Percentiles rank a stretch among this genome's conserved stretches.
Conservation (phyloP, 1,140 invertebrate species). For the Rhopalosiphum maidis region DNA sequence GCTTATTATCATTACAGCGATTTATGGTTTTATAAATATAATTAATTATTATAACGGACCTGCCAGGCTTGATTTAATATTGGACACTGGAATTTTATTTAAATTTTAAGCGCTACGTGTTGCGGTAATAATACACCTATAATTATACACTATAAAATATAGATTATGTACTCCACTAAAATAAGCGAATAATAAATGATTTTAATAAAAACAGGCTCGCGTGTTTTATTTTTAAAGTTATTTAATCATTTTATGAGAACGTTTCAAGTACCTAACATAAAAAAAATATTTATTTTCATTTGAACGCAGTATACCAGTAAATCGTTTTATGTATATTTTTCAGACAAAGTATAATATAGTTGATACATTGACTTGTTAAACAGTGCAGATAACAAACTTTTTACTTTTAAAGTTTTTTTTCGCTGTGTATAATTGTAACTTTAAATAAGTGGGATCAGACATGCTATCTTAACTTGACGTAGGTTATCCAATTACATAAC, state of each 20-base stretch:
- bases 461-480: conserved; percentile 18
- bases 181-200: conserved; percentile 8
- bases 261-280: not conserved
- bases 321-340: not conserved
- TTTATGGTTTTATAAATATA: not conserved
- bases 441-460: not conserved
- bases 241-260: not conserved
- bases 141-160: not conserved
- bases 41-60: not conserved
- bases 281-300: not conserved
- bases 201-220: not conserved
- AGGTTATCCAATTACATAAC: conserved; percentile 39
- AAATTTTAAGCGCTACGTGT: not conserved
- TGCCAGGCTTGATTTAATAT: not conserved
- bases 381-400: not conserved
- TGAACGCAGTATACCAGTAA: not conserved
- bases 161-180: not conserved
- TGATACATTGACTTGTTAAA: not conserved
- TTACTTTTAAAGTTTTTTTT: not conserved
- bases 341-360: not conserved
- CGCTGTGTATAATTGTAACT: not conserved
- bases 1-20: not conserved
- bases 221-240: not conserved
- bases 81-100: not conserved
- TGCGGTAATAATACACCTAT: not conserved